Conservation (phyloP, 2,113 vertebrate species). For the Dasyornis broadbenti region DNA sequence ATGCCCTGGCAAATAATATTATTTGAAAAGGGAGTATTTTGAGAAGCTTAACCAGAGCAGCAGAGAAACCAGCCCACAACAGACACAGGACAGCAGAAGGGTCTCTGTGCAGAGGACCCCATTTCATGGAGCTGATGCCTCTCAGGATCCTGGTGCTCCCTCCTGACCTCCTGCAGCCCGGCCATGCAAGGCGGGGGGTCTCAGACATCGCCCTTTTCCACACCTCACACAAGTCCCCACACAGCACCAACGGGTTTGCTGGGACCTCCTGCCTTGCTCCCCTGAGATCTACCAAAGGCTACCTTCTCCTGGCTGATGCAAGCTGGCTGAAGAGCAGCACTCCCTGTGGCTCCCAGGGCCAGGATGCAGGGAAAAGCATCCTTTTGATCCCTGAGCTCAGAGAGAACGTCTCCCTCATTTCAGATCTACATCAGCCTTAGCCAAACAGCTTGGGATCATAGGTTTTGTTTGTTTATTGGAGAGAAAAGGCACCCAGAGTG, state of each 20-base stretch:
- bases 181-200: not conserved
- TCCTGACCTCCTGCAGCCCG: not conserved
- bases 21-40: not conserved
- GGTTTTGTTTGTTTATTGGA: conserved; percentile 24
- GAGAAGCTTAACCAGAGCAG: not conserved
- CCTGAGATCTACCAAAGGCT: not conserved
- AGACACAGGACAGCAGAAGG: not conserved
- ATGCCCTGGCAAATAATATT: not conserved
- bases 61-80: not conserved
- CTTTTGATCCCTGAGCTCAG: not conserved
- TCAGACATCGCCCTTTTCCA: not conserved
- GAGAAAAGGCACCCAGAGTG: not conserved
- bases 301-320: not conserved
- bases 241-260: not conserved
- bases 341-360: not conserved
- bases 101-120: not conserved
- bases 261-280: not conserved
- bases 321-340: not conserved
- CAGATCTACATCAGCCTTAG: not conserved
- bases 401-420: not conserved
- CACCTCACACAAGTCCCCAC: not conserved
- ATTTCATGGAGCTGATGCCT: not conserved
- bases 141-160: not conserved
- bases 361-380: not conserved
- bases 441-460: not conserved